A percentile compares a stretch with the other conserved stretches of the same genome.
Conservation (phyloP, 2,888 invertebrate genomes). For the Griposia aprilina region DNA sequence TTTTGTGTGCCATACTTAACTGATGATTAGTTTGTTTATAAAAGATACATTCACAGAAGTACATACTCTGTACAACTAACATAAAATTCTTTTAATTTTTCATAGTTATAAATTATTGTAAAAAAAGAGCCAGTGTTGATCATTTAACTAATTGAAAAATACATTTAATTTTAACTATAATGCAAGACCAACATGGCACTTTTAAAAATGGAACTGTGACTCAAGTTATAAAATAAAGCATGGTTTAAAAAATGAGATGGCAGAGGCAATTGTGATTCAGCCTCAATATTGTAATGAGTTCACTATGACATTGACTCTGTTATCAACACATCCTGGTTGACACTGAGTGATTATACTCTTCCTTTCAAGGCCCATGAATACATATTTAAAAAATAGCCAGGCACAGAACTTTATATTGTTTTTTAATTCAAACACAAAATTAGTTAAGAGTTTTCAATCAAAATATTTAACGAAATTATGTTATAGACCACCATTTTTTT, state of each 20-base stretch:
- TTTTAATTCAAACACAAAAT: conserved; percentile 1
- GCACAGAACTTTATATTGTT: not conserved
- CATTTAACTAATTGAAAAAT: not conserved
- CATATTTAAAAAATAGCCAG: conserved; percentile 20
- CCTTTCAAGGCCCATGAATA: conserved; percentile 27
- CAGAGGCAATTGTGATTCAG: conserved; percentile 27
- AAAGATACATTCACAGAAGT: not conserved
- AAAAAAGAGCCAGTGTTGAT: not conserved
- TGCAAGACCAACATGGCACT: not conserved
- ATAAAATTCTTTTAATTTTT: not conserved
- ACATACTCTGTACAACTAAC: not conserved
- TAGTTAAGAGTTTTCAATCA: conserved; percentile 4
- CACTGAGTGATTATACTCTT: conserved; percentile 53
- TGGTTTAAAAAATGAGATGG: conserved; percentile 16
- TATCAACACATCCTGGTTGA: conserved; percentile 63
- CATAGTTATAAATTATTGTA: not conserved
- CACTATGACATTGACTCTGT: conserved; percentile 49
- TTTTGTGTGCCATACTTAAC: not conserved
- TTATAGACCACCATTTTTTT: not conserved
- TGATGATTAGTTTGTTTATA: not conserved
- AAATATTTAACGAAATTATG: not conserved
- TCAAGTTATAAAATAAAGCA: not conserved
- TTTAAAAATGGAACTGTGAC: conserved; percentile 31
- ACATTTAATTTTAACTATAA: not conserved
- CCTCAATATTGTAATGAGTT: conserved; percentile 37